Conservation (phyloP, 2,888 invertebrate genomes). For the Boloria euphrosyne region DNA sequence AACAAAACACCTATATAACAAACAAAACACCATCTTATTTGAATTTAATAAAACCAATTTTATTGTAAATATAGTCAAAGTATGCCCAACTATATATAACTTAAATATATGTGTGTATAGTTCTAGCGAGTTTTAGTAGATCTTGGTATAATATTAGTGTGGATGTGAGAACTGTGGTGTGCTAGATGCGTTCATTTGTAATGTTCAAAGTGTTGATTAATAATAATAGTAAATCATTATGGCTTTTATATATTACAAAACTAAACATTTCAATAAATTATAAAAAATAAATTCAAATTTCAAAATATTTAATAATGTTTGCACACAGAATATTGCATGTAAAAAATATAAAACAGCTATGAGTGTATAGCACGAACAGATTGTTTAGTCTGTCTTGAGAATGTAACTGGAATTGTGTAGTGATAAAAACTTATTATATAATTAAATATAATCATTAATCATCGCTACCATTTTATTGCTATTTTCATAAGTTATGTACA, state of each 20-base stretch:
- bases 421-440: background rate
- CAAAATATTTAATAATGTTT: background rate
- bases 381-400: background rate
- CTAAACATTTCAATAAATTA: no score
- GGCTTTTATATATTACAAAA: background rate
- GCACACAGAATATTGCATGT: background rate
- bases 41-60: no score
- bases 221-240: background rate
- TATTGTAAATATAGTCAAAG: background rate
- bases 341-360: background rate
- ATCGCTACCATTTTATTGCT: background rate
- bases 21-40: no score
- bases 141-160: conserved; percentile 6
- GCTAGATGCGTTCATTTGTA: background rate
- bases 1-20: no score
- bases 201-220: background rate
- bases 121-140: conserved; percentile 8
- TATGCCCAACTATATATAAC: conserved; percentile 1
- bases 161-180: conserved; percentile 10
- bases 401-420: background rate
- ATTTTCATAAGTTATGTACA: conserved; percentile 22
- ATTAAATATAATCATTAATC: background rate
- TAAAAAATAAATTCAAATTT: background rate
- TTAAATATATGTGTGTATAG: conserved; percentile 7
- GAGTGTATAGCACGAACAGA: background rate